Evolutionary conservation across 2,888 invertebrate species (phyloP).

Genomic region (Xanthorhoe designata): DNA sequence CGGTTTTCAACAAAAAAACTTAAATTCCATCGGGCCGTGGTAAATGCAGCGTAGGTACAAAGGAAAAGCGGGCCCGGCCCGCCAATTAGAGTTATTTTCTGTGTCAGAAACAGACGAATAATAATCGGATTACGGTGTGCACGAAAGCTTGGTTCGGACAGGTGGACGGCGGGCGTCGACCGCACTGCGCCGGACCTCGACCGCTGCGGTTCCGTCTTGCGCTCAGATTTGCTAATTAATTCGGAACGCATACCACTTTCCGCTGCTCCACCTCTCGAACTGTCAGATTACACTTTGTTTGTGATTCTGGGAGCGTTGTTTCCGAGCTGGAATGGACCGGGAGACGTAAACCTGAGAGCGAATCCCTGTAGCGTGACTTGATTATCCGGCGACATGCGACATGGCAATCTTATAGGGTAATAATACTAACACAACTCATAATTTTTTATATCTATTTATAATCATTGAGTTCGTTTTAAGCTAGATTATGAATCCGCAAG

Average conservation of each 20-base stretch:
- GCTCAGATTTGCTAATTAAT: conserved; percentile 72
- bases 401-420: conserved; percentile 30
- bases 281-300: conserved; percentile 35
- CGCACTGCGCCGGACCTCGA: conserved; percentile 53
- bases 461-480: conserved; percentile 19
- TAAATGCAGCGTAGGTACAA: conserved; percentile 42
- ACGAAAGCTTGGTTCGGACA: conserved; percentile 58
- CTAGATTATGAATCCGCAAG: not conserved
- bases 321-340: conserved; percentile 30
- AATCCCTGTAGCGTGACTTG: conserved; percentile 48
- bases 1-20: conserved; percentile 16
- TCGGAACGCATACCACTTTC: conserved; percentile 59
- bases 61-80: conserved; percentile 43
- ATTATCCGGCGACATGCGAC: conserved; percentile 25
- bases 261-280: conserved; percentile 46
- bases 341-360: conserved; percentile 54
- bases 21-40: conserved; percentile 21
- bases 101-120: conserved; percentile 58
- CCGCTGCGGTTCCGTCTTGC: conserved; percentile 62
- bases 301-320: conserved; percentile 33
- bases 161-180: conserved; percentile 57
- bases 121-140: conserved; percentile 66
- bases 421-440: conserved; percentile 23
- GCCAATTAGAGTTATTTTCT: conserved; percentile 59
- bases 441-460: conserved; percentile 26